These are phyloP conservation scores for Thysanoteuthis rhombus DNA, from an alignment of 2,888 invertebrate species.

Conservation along the genomic window DNA sequence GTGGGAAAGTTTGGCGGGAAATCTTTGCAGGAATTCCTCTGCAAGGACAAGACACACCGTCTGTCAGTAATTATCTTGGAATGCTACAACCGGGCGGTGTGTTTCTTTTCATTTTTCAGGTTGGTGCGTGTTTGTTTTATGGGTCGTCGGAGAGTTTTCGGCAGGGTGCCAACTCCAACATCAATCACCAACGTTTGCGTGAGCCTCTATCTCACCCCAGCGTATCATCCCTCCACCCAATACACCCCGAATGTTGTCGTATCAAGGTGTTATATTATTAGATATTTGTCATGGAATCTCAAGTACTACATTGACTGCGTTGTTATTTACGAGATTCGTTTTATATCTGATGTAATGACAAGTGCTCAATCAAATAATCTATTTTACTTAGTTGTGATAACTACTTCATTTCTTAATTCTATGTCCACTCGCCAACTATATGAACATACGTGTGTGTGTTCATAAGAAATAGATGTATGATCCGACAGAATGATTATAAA, in stretches of 20 bases:
- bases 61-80: background rate
- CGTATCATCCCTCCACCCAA: background rate
- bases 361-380: no score
- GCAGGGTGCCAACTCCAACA: background rate
- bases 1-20: background rate
- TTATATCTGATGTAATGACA: no score
- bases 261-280: background rate
- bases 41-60: background rate
- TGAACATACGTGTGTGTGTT: no score
- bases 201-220: background rate
- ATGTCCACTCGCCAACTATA: no score
- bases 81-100: background rate
- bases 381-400: no score
- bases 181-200: background rate
- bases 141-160: background rate
- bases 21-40: no score
- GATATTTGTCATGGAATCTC: background rate
- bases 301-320: background rate
- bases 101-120: background rate
- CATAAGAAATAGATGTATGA: no score
- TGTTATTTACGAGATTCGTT: background rate
- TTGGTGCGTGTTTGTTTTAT: background rate
- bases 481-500: no score
- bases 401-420: no score
- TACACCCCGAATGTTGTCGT: background rate